A percentile compares a stretch with the other conserved stretches of the same genome.
These are phyloP conservation scores for Drosophila eohydei DNA, from an alignment of 2,888 invertebrate genomes.

Conservation along the genomic window DNA sequence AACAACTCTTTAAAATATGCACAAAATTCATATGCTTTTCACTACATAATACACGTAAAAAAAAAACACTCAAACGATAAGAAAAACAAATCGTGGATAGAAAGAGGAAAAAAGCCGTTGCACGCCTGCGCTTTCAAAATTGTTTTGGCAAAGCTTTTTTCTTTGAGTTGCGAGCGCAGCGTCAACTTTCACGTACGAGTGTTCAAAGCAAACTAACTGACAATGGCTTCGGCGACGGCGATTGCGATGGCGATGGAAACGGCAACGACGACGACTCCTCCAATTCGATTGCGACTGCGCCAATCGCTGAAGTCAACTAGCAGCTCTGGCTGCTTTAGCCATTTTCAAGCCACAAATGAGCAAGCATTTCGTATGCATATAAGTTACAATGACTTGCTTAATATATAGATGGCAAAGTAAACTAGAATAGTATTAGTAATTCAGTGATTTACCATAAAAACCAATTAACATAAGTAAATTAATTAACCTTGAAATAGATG, in stretches of 20 bases:
- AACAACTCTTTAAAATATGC: constrained; percentile 47
- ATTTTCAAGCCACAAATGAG: constrained; percentile 26
- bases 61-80: constrained; percentile 27
- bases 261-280: constrained; percentile 30
- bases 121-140: constrained; percentile 73
- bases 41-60: constrained; percentile 35
- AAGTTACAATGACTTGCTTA: neutral
- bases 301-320: constrained; percentile 38
- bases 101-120: constrained; percentile 62
- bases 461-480: neutral
- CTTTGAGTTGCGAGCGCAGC: constrained; percentile 41
- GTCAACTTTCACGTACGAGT: constrained; percentile 68
- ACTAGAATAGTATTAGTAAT: neutral
- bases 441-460: fast-evolving
- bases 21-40: constrained; percentile 44
- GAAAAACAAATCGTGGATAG: constrained; percentile 43
- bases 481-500: neutral
- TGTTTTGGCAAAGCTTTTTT: constrained; percentile 37
- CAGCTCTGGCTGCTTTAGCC: constrained; percentile 44
- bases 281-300: constrained; percentile 61
- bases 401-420: neutral
- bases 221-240: constrained; percentile 35
- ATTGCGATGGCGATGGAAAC: constrained; percentile 28
- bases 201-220: constrained; percentile 72
- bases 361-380: neutral